These are phyloP conservation scores for Scomber colias DNA, from an alignment of 2,113 vertebrate species.

Conservation along the genomic window DNA sequence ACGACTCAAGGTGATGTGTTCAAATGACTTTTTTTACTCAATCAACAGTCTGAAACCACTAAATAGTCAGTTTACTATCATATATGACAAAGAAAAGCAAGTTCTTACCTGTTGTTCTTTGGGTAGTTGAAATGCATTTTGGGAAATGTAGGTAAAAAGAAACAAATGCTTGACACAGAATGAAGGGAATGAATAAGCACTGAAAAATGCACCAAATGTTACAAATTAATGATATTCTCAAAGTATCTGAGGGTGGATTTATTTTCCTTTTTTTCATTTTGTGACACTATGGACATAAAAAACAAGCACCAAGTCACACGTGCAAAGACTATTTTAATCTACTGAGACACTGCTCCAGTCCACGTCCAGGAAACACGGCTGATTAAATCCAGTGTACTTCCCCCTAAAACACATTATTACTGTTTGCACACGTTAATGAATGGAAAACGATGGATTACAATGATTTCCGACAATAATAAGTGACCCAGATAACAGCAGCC, in stretches of 20 bases:
- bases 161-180: neutral
- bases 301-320: neutral
- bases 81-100: too few species aligned
- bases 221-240: neutral
- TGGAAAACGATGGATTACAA: neutral
- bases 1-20: too few species aligned
- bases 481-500: slow-evolving; percentile 25
- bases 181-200: neutral
- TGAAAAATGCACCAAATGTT: neutral
- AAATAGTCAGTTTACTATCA: too few species aligned
- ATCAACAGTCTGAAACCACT: too few species aligned
- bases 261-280: neutral
- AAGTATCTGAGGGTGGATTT: slow-evolving; percentile 14
- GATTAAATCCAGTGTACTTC: slow-evolving; percentile 4
- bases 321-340: neutral
- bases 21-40: too few species aligned
- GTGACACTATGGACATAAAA: neutral
- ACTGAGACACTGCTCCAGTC: neutral
- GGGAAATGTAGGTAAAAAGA: too few species aligned
- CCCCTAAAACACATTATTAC: too few species aligned
- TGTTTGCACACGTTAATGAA: neutral
- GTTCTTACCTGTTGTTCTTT: too few species aligned
- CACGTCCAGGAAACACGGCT: neutral
- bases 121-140: too few species aligned
- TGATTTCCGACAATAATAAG: slow-evolving; percentile 21